Evolutionary conservation across 1,140 invertebrate species (phyloP), one percentile per base, ranked within the genome.

Genomic region (Pissodes strobi): DNA sequence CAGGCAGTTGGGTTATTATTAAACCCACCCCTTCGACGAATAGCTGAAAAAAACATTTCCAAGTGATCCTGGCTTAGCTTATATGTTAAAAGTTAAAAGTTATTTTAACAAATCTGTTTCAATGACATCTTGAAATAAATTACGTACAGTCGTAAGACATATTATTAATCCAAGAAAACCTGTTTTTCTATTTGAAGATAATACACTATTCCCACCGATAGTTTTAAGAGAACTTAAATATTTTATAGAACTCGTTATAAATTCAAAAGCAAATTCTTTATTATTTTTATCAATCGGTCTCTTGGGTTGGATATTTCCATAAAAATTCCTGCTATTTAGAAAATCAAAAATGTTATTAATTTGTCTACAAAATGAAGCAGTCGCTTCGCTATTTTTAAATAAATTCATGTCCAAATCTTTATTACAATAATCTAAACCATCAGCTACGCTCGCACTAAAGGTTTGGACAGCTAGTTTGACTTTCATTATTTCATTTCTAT

Each of bases 401-500:
- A n/a, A n/a, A n/a, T n/a, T n/a, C n/a, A n/a, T n/a, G n/a, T n/a
- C n/a, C n/a, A n/a, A n/a, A n/a, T n/a, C n/a, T n/a, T n/a, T n/a
- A n/a, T n/a, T n/a, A n/a, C n/a, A n/a, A n/a, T n/a, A 41, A 19
- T 21, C 2, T 30, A 62, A 5, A 15, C 27, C 59, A 39, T 39
- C 46, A 22, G 48, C 10, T 12, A 62, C 49, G 30, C 59, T 62
- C 22, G 21, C 34, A 53, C 59, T 62, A 4, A 62, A 39, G 2
- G 59, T 62, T 62, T 62, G 59, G n/a, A 45, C 30, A 4, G 48
- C 49, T 12, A 62, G 19, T 8, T 38, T 18, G 1, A 64, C 61
- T 27, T 64, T 64, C 61, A 64, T 64, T 64, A 52, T 57, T 37
- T 64, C 51, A 18, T 38, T 34, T 13, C 2, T 12, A 38, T 37